These are phyloP conservation scores for Enteromius treurensis DNA, from an alignment of 2,797 vertebrate genomes.

Conservation along the genomic window DNA sequence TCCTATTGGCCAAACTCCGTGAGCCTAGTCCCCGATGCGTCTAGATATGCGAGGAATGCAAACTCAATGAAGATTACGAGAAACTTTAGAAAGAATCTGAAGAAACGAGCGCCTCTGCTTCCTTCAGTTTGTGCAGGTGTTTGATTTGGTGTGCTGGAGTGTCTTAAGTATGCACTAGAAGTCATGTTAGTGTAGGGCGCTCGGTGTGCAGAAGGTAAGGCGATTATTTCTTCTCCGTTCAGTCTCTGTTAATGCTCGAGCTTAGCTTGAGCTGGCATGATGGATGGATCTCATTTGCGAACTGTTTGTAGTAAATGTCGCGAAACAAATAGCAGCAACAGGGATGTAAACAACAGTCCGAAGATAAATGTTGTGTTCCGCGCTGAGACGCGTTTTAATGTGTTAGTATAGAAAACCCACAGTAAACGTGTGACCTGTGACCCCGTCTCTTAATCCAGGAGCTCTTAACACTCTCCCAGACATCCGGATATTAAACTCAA, in stretches of 20 bases:
- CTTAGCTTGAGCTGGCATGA: constrained; percentile 22
- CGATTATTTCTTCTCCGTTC: constrained; percentile 54
- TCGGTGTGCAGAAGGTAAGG: constrained; percentile 57
- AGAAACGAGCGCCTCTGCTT: not conserved
- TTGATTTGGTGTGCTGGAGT: not conserved
- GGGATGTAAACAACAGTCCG: not conserved
- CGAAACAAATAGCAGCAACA: not conserved
- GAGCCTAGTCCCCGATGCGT: not conserved
- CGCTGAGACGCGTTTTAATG: not conserved
- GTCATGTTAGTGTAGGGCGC: not conserved
- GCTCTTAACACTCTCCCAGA: not conserved
- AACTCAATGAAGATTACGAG: constrained; percentile 23
- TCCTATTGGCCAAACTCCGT: constrained; percentile 41
- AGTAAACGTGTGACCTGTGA: not conserved
- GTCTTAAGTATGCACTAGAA: constrained; percentile 5
- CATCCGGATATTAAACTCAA: not conserved
- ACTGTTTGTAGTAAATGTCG: not conserved
- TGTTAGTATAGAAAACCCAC: not conserved
- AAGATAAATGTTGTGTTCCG: not conserved
- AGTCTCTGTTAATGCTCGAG: constrained; percentile 29
- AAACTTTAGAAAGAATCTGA: not conserved
- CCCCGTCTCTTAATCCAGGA: not conserved
- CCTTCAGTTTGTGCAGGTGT: too few species aligned
- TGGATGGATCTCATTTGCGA: not conserved
- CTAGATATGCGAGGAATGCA: constrained; percentile 9